Evolutionary conservation across 1,140 invertebrate species (phyloP), one percentile per base, ranked within the genome.

Genomic region (Olivierus martensii): DNA sequence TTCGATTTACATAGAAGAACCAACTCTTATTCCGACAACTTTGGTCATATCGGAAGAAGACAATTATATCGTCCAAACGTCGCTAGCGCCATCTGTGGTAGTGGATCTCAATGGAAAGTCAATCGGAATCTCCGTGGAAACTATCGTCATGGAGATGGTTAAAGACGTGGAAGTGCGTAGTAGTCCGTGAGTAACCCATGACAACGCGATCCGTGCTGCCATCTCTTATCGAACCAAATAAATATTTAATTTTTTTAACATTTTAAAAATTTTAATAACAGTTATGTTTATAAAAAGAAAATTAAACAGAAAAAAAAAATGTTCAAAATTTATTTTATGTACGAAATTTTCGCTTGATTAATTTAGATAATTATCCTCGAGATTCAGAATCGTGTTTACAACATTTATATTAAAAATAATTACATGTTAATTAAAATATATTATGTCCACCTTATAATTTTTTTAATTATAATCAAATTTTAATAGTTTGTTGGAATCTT

Each of bases 61-160:
- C 51, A 63, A 63, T 15, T 75, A 72, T 60, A 75, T 75, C 19
- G 64, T 66, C 7, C 61, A 65, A 56, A 75, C 73, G 6, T 75
- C 72, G 1, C 62, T 71, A 14, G 63, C 71, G 17, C 70, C 72
- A 0, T 63, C 60, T 21, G 53, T 62, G 4, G 69, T 74, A 2
- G 3, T 59, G 3, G 57, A 51, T 34, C 51, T 52, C 65, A 12
- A 64, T 48, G 50, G 45, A 44, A 44, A 56, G n/a, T 60, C 71
- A 14, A 62, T 69, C 37, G 71, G 70, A 1, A 65, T 73, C 46
- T 73, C 72, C 9, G 66, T 74, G 1, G 73, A 75, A 61, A 69
- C 67, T 18, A 68, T 72, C n/a, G 60, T 74, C 19, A 65, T 73
- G 14, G 63, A 67, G 44, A 65, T 72, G 3, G 63, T 75, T 14